These are phyloP conservation scores for Cerastoderma edule DNA, from an alignment of 2,888 invertebrate species.

Conservation along the genomic window DNA sequence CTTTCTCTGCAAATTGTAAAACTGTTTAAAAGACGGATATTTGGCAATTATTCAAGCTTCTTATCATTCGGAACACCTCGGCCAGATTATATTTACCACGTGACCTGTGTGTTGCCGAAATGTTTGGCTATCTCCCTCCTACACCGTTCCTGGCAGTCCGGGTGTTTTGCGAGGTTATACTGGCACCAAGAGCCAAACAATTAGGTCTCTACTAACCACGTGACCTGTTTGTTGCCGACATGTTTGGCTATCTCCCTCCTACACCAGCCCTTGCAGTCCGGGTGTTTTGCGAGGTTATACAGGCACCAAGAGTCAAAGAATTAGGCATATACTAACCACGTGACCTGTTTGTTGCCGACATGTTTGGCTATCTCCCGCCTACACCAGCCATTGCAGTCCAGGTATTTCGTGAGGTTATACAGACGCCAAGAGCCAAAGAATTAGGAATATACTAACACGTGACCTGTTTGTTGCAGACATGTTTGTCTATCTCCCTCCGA, in stretches of 20 bases:
- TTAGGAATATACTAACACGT: background rate
- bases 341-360: slow-evolving; percentile 3
- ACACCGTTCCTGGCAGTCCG: too few relatives aligned
- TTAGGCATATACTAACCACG: background rate
- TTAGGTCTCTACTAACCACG: background rate
- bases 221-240: slow-evolving; percentile 3
- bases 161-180: too few relatives aligned
- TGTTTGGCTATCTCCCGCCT: slow-evolving; percentile 63
- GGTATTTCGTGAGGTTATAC: slow-evolving; percentile 68
- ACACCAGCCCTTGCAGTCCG: slow-evolving; percentile 67
- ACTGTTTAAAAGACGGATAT: too few relatives aligned
- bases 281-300: slow-evolving; percentile 69
- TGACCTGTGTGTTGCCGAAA: too few relatives aligned
- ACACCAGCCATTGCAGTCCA: slow-evolving; percentile 67
- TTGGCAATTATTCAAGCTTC: too few relatives aligned
- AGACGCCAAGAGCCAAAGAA: slow-evolving; percentile 75
- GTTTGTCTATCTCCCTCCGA: slow-evolving; percentile 64
- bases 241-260: slow-evolving; percentile 63
- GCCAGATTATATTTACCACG: too few relatives aligned
- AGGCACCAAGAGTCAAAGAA: slow-evolving; percentile 75
- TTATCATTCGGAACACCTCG: too few relatives aligned
- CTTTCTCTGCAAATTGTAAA: too few relatives aligned
- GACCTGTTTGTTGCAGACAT: background rate
- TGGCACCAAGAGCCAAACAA: too few relatives aligned
- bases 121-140: too few relatives aligned